Conservation (phyloP, 2,888 invertebrate species). For the Palloptera scutellata region DNA sequence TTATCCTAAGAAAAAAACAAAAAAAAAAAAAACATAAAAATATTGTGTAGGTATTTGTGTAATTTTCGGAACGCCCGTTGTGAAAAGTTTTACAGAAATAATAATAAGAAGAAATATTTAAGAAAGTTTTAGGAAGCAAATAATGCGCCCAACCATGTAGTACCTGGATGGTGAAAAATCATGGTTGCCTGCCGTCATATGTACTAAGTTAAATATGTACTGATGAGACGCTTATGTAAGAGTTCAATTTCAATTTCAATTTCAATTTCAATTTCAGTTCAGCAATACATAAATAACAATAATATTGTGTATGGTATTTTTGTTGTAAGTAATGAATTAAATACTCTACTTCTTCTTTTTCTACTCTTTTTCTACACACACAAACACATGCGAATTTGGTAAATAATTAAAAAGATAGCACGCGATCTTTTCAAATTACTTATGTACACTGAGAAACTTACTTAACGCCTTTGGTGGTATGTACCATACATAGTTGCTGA, state of each 20-base stretch:
- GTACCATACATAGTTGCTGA: too few relatives aligned
- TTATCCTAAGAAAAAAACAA: not conserved
- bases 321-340: slow-evolving; percentile 7
- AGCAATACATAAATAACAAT: slow-evolving; percentile 19
- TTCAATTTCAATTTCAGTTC: slow-evolving; percentile 25
- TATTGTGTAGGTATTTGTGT: too few relatives aligned
- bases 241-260: slow-evolving; percentile 27
- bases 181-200: slow-evolving; percentile 1
- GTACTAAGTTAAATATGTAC: slow-evolving; percentile 10
- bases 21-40: too few relatives aligned
- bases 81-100: not conserved
- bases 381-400: too few relatives aligned
- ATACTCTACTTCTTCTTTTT: too few relatives aligned
- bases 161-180: slow-evolving; percentile 38
- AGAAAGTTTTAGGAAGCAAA: slow-evolving; percentile 34
- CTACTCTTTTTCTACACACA: too few relatives aligned
- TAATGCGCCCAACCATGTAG: slow-evolving; percentile 41
- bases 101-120: not conserved
- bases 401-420: not conserved
- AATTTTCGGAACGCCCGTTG: too few relatives aligned
- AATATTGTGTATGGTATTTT: slow-evolving; percentile 5
- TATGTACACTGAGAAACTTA: too few relatives aligned
- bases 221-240: slow-evolving; percentile 35
- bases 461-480: too few relatives aligned
- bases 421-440: not conserved